Percentiles rank a stretch among this genome's conserved stretches.
Conservation (phyloP, 2,113 vertebrate species). For the Ia io region DNA sequence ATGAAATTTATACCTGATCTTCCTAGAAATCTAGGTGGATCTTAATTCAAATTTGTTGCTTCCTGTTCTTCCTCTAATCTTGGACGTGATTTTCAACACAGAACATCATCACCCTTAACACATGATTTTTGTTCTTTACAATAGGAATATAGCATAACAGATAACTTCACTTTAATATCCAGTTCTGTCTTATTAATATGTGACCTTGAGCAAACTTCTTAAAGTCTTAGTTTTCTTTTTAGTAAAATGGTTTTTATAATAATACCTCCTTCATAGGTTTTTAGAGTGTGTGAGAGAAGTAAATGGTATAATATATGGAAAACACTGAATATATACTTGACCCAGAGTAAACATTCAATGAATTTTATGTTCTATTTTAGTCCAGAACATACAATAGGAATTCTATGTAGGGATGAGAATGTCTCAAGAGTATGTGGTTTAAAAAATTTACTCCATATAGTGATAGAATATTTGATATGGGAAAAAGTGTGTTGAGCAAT, state of each 20-base stretch:
- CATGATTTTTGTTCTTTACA: background rate
- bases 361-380: conserved; percentile 2
- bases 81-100: background rate
- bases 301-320: background rate
- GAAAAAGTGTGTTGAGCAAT: background rate
- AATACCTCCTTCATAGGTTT: background rate
- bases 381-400: background rate
- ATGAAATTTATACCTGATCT: background rate
- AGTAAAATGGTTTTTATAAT: background rate
- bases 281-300: background rate
- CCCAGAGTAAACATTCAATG: background rate
- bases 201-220: background rate
- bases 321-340: background rate
- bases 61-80: background rate
- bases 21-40: background rate
- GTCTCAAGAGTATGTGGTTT: background rate
- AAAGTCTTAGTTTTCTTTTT: background rate
- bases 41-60: background rate
- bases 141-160: background rate
- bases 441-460: background rate
- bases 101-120: background rate
- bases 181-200: background rate
- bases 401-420: background rate
- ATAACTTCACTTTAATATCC: background rate
- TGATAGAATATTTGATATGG: background rate